phyloP scores from a whole-genome alignment of 2,113 vertebrate species.

The Maccullochella peelii region DNA sequence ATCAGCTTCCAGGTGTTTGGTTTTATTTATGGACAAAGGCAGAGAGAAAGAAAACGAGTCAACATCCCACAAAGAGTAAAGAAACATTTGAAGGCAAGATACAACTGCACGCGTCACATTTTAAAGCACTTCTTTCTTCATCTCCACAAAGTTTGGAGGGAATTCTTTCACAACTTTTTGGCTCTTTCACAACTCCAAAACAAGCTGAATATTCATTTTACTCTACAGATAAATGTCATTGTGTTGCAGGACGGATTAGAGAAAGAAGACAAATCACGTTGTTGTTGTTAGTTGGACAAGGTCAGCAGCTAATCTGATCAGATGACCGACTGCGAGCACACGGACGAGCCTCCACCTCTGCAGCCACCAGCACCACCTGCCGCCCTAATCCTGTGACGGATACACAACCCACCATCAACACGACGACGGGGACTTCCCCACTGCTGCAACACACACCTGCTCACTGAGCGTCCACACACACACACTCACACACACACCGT shows the following conservation, averaged over 20 bases:
- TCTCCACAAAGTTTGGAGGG: too few relatives aligned
- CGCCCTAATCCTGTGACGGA: constrained; percentile 63
- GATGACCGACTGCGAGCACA: constrained; percentile 7
- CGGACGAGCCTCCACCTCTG: not conserved
- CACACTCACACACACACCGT: not conserved
- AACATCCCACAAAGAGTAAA: too few relatives aligned
- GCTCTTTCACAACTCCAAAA: too few relatives aligned
- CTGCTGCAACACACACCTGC: constrained; percentile 6
- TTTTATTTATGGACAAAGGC: too few relatives aligned
- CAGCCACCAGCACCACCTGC: constrained; percentile 67
- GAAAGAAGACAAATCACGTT: not conserved
- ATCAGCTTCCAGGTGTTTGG: not conserved
- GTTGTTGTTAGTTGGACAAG: constrained; percentile 16
- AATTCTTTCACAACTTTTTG: too few relatives aligned
- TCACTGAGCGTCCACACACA: not conserved
- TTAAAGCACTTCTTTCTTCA: too few relatives aligned
- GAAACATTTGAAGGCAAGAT: too few relatives aligned
- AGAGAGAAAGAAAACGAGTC: too few relatives aligned
- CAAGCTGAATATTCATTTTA: too few relatives aligned
- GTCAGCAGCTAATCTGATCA: constrained; percentile 70
- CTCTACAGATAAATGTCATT: too few relatives aligned
- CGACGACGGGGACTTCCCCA: constrained; percentile 67
- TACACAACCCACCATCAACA: constrained; percentile 36
- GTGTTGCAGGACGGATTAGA: not conserved
- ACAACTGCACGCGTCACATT: too few relatives aligned